Evolutionary conservation across 2,113 vertebrate species (phyloP).

Genomic region (Hipposideros armiger): DNA sequence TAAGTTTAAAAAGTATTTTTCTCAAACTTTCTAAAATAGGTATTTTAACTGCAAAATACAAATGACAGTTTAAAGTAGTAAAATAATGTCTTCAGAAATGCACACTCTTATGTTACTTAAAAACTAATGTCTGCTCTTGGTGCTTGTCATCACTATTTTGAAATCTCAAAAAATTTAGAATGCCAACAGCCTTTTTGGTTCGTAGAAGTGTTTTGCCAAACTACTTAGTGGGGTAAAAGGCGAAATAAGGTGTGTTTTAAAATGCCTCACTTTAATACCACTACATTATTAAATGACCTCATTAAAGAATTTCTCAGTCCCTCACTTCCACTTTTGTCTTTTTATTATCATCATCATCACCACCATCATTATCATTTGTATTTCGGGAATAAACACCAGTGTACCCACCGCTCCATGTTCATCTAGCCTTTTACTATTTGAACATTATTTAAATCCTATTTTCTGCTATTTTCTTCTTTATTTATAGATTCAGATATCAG

Average conservation of each 20-base stretch:
- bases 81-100: conserved; percentile 48
- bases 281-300: background rate
- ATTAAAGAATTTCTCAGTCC: conserved; percentile 25
- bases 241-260: background rate
- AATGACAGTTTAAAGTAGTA: conserved; percentile 55
- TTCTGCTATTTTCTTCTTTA: background rate
- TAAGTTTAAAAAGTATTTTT: conserved; percentile 60
- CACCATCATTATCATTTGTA: background rate
- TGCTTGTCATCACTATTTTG: background rate
- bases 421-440: conserved; percentile 14
- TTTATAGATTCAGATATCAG: conserved; percentile 7
- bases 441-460: background rate
- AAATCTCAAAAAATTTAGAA: conserved; percentile 47
- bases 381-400: background rate
- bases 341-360: background rate
- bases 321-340: background rate
- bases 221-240: background rate
- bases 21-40: conserved; percentile 55
- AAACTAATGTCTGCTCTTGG: conserved; percentile 15
- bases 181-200: background rate
- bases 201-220: conserved; percentile 13
- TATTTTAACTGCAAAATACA: conserved; percentile 49
- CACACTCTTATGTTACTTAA: background rate
- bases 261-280: background rate
- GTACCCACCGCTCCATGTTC: background rate